phyloP scores from a whole-genome alignment of 1,140 invertebrate genomes.

The Brachionus plicatilis region DNA sequence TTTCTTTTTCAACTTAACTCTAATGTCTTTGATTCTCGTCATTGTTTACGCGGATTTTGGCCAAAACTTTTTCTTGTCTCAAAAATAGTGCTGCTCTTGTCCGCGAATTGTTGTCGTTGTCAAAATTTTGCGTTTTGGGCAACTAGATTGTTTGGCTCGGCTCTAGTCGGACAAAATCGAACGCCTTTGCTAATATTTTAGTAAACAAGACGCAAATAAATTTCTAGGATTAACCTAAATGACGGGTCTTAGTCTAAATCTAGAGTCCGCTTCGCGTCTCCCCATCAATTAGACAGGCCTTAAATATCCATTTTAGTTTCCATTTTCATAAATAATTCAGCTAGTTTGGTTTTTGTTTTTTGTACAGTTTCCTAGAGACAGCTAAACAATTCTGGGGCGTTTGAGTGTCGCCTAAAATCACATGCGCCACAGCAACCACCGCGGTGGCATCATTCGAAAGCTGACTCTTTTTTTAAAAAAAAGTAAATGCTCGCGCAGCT shows the following conservation, averaged over 20 bases:
- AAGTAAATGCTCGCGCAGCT: no score
- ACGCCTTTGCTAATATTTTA: constrained; percentile 32
- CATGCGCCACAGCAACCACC: not conserved
- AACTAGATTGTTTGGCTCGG: not conserved
- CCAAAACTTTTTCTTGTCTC: not conserved
- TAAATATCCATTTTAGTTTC: not conserved
- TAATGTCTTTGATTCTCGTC: constrained; percentile 4
- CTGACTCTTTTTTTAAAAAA: no score
- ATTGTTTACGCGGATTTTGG: not conserved
- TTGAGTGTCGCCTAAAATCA: not conserved
- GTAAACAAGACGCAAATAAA: constrained; percentile 25
- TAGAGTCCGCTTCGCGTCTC: constrained; percentile 18
- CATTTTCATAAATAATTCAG: not conserved
- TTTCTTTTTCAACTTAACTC: not conserved
- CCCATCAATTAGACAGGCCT: not conserved
- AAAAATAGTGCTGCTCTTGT: constrained; percentile 20
- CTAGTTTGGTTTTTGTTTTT: not conserved
- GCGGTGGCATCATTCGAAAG: no score
- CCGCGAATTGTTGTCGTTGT: not conserved
- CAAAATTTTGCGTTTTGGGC: not conserved
- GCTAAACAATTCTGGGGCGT: not conserved
- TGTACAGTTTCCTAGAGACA: not conserved
- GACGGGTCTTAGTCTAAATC: not conserved
- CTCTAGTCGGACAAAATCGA: not conserved
- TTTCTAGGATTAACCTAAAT: constrained; percentile 20